Percentiles rank a stretch among this genome's conserved stretches.
These are phyloP conservation scores for Mobula birostris DNA, from an alignment of 2,113 vertebrate species.

Conservation along the genomic window DNA sequence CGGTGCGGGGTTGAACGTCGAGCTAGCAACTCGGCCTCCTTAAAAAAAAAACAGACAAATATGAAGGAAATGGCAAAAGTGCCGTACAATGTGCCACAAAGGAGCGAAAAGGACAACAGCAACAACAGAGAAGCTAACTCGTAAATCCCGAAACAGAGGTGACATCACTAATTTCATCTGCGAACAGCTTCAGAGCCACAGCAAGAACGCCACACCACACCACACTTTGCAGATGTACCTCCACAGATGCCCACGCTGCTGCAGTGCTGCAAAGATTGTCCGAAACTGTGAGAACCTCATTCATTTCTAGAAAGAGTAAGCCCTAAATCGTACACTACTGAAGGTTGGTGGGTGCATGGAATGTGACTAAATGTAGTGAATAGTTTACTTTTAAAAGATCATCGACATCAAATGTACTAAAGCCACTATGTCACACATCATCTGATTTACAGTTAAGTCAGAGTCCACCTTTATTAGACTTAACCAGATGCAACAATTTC, in stretches of 20 bases:
- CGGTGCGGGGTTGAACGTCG: too few relatives aligned
- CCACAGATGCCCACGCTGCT: neutral
- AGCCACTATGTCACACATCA: neutral
- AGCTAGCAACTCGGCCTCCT: too few relatives aligned
- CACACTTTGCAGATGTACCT: neutral
- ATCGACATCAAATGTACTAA: neutral
- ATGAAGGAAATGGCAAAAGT: too few relatives aligned
- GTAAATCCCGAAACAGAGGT: neutral
- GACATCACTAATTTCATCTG: neutral
- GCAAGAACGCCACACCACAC: neutral
- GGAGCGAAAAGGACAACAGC: too few relatives aligned
- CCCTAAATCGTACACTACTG: neutral
- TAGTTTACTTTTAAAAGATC: neutral
- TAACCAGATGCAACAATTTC: neutral
- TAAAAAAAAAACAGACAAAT: too few relatives aligned
- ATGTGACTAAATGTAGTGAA: neutral
- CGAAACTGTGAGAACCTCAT: neutral
- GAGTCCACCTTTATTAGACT: neutral
- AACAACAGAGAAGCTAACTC: neutral
- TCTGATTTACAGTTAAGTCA: neutral
- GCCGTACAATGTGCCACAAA: too few relatives aligned
- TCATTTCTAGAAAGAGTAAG: neutral
- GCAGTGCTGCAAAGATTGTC: neutral
- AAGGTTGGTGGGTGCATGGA: neutral
- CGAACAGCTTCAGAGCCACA: neutral